Percentiles rank a stretch among this genome's conserved stretches.
These are phyloP conservation scores for Melipona beecheii DNA, from an alignment of 2,888 invertebrate genomes.

Conservation along the genomic window DNA sequence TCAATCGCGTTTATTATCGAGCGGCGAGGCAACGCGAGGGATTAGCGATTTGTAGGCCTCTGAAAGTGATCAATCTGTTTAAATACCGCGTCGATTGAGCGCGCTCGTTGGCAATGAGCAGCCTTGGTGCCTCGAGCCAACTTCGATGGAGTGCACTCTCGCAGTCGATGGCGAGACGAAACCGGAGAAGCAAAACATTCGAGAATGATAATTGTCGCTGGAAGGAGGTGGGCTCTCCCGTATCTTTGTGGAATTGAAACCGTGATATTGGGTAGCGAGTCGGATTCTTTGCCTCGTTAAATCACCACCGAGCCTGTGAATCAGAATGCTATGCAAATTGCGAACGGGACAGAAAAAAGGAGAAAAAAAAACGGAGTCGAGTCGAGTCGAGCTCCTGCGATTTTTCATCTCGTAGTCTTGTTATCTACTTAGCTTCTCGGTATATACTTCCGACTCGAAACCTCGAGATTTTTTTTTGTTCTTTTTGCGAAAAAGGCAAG, in stretches of 20 bases:
- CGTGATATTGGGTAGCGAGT: background rate
- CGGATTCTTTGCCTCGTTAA: conserved; percentile 30
- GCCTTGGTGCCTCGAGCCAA: conserved; percentile 32
- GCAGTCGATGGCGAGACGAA: conserved; percentile 36
- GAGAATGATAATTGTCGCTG: conserved; percentile 46
- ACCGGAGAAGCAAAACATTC: conserved; percentile 42
- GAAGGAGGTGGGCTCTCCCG: conserved; percentile 16
- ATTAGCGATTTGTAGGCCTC: conserved; percentile 5
- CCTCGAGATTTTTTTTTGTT: too few relatives aligned
- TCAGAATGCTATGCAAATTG: conserved; percentile 18
- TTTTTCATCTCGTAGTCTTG: too few relatives aligned
- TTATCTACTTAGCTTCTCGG: too few relatives aligned
- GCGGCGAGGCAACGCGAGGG: background rate
- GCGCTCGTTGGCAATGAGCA: conserved; percentile 35
- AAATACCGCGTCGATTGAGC: conserved; percentile 53
- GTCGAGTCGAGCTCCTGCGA: background rate
- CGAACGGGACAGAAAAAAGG: background rate
- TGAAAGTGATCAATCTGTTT: conserved; percentile 46
- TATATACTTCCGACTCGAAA: too few relatives aligned
- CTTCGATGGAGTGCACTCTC: conserved; percentile 51
- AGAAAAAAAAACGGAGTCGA: background rate
- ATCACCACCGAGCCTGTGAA: conserved; percentile 26
- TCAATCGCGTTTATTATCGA: too few relatives aligned
- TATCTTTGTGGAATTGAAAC: conserved; percentile 15
- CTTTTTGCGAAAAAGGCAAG: too few relatives aligned